These are phyloP conservation scores for Ochotona curzoniae DNA, from an alignment of 2,113 vertebrate species.

Conservation along the genomic window DNA sequence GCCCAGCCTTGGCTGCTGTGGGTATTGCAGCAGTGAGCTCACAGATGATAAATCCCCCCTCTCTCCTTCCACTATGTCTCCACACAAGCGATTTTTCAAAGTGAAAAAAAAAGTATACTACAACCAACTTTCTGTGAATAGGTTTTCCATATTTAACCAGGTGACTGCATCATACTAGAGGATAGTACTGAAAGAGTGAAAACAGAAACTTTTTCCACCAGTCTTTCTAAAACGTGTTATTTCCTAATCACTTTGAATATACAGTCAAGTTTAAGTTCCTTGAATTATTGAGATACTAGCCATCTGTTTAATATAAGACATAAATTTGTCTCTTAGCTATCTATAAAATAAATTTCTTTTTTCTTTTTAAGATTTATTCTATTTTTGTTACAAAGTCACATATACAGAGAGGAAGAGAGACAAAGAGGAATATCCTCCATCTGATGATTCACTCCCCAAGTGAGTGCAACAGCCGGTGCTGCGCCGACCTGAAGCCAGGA, in stretches of 20 bases:
- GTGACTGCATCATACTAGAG: constrained; percentile 14
- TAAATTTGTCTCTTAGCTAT: neutral
- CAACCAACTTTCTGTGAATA: neutral
- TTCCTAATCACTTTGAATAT: neutral
- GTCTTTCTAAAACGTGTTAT: neutral
- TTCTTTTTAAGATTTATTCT: no score
- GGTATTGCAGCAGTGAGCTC: no score
- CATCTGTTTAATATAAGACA: constrained; percentile 43
- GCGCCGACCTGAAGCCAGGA: no score
- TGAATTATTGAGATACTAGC: neutral
- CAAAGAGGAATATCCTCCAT: no score
- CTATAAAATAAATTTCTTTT: constrained; percentile 46
- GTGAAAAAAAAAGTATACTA: neutral
- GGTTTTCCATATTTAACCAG: constrained; percentile 8
- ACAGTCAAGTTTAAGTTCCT: neutral
- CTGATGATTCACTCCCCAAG: no score
- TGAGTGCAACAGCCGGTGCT: no score
- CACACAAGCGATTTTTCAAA: no score
- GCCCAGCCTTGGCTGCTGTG: no score
- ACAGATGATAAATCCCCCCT: no score
- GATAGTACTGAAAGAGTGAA: neutral
- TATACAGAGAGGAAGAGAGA: no score
- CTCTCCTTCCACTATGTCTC: no score
- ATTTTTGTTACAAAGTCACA: no score
- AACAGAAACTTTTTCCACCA: neutral